Evolutionary conservation across 2,113 vertebrate genomes (phyloP).

Genomic region (Menidia beryllina): DNA sequence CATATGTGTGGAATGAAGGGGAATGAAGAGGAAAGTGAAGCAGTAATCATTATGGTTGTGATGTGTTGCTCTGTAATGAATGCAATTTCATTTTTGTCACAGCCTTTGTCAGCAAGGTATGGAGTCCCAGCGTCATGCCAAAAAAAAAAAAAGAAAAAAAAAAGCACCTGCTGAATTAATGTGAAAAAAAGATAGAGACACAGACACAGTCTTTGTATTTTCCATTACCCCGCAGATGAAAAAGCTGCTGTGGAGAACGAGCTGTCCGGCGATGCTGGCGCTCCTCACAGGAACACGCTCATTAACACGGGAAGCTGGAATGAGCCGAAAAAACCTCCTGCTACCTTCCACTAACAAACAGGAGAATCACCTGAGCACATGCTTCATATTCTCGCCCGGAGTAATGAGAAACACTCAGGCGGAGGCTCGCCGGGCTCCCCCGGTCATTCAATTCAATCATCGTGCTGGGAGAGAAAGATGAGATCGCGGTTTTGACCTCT

Average conservation of each 20-base stretch:
- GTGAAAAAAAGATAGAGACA: constrained; percentile 22
- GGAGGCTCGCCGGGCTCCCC: constrained; percentile 12
- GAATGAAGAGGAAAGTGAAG: constrained; percentile 29
- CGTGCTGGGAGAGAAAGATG: constrained; percentile 69
- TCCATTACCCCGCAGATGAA: constrained; percentile 53
- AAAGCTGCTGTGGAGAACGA: constrained; percentile 34
- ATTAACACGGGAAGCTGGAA: constrained; percentile 58
- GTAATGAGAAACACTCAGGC: constrained; percentile 29
- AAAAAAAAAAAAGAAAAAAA: too few species aligned
- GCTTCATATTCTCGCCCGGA: constrained; percentile 43
- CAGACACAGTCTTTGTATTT: constrained; percentile 35
- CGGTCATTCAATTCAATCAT: constrained; percentile 71
- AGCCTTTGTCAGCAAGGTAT: constrained; percentile 34
- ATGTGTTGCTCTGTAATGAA: constrained; percentile 43
- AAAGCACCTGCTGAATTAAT: constrained; percentile 41
- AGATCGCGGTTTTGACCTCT: constrained; percentile 75
- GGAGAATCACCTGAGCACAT: constrained; percentile 41
- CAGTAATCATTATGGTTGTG: constrained; percentile 36
- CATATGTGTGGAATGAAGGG: constrained; percentile 4
- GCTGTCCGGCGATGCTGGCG: constrained; percentile 36
- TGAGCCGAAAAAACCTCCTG: constrained; percentile 46
- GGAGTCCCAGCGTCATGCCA: constrained; percentile 16
- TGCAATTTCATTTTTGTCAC: constrained; percentile 57
- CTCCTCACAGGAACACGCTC: constrained; percentile 36
- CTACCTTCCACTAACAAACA: constrained; percentile 54